Evolutionary conservation across 2,113 vertebrate species (phyloP).

Genomic region (Prunella himalayana): DNA sequence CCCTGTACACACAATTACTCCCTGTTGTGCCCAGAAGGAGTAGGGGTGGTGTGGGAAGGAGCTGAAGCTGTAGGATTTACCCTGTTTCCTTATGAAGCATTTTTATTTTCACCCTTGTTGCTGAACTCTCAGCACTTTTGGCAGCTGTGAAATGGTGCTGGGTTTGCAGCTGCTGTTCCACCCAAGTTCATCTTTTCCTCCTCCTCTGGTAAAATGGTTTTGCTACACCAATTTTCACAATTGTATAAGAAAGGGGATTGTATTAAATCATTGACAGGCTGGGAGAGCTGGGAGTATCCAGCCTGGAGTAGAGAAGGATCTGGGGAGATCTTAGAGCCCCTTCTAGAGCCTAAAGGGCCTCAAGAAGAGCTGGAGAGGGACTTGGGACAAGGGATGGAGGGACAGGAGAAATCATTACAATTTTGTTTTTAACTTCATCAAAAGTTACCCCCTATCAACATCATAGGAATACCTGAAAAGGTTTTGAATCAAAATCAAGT

Average conservation of each 20-base stretch:
- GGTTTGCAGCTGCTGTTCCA: background rate
- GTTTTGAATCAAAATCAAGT: background rate
- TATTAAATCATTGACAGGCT: background rate
- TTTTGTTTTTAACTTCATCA: background rate
- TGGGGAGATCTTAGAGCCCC: fast-evolving
- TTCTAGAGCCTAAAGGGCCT: background rate
- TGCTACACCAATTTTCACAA: background rate
- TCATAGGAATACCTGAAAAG: background rate
- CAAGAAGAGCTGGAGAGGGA: background rate
- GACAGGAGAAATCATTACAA: background rate
- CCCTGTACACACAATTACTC: background rate
- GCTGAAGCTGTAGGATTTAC: background rate
- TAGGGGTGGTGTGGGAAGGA: background rate
- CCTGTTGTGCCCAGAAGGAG: background rate
- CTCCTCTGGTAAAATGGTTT: background rate
- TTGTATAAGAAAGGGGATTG: background rate
- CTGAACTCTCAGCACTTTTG: background rate
- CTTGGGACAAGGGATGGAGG: fast-evolving
- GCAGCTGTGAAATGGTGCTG: background rate
- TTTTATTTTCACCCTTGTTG: background rate
- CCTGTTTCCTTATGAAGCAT: background rate
- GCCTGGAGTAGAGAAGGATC: background rate
- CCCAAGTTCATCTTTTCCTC: background rate
- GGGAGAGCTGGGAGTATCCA: background rate
- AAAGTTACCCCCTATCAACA: background rate